These are phyloP conservation scores for Saiga tatarica DNA, from an alignment of 2,113 vertebrate species.

Conservation along the genomic window DNA sequence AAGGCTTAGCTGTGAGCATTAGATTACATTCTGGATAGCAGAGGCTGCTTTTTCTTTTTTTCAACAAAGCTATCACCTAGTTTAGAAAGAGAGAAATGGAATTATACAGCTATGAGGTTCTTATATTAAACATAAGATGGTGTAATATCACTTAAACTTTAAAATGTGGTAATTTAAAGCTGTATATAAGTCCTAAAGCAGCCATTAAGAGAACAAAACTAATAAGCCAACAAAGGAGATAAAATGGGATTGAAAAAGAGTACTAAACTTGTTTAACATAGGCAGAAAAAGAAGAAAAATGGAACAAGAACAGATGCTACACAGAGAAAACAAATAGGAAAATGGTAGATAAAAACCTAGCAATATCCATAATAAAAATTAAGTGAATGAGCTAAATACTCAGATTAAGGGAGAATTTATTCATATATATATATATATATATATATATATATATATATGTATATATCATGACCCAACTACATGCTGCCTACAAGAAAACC, in stretches of 20 bases:
- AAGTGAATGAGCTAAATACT: neutral
- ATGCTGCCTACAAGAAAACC: neutral
- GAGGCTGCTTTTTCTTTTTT: neutral
- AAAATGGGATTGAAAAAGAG: neutral
- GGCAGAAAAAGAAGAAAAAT: neutral
- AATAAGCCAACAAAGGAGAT: neutral
- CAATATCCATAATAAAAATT: neutral
- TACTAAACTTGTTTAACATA: neutral
- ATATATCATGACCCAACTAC: neutral
- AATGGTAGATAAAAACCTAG: neutral
- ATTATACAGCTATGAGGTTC: neutral
- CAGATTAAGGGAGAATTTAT: neutral
- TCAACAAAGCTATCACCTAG: neutral
- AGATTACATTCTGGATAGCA: neutral
- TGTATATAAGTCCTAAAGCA: neutral
- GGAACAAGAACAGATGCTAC: neutral
- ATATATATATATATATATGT: too few species aligned
- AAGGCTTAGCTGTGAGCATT: neutral
- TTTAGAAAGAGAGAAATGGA: neutral
- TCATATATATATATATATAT: too few species aligned
- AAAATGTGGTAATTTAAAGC: neutral
- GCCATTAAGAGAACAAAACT: neutral
- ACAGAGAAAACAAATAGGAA: neutral
- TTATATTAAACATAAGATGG: neutral
- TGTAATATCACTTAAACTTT: neutral